Evolutionary conservation across 2,113 vertebrate species (phyloP).

Genomic region (Campylomormyrus tamandua): DNA sequence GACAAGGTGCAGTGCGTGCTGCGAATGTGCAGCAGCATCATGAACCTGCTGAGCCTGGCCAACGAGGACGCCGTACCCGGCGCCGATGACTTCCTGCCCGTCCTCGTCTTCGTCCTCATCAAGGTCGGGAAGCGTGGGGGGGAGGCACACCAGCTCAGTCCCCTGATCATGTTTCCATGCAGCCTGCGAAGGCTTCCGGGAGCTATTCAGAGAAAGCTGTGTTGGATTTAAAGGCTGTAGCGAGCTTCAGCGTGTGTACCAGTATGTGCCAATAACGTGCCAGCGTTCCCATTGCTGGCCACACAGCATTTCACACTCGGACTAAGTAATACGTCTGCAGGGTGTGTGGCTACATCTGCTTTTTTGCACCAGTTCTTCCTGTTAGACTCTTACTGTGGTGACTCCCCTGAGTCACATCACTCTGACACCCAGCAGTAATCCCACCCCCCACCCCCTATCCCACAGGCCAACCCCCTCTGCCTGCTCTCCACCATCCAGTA

Average conservation of each 20-base stretch:
- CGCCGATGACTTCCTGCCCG: slow-evolving; percentile 94
- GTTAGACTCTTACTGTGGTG: neutral
- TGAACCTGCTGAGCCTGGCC: slow-evolving; percentile 96
- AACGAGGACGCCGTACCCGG: slow-evolving; percentile 93
- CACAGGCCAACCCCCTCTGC: slow-evolving; percentile 94
- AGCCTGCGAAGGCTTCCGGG: neutral
- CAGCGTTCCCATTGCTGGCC: neutral
- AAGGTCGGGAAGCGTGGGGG: slow-evolving; percentile 61
- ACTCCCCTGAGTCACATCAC: neutral
- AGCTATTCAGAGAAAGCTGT: neutral
- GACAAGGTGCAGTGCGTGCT: slow-evolving; percentile 97
- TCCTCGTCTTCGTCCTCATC: slow-evolving; percentile 93
- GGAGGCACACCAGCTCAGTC: no score
- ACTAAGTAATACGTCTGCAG: neutral
- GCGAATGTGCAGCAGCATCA: slow-evolving; percentile 96
- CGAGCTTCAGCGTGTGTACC: neutral
- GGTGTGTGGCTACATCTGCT: neutral
- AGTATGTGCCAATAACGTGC: neutral
- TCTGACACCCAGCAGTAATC: neutral
- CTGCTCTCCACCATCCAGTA: slow-evolving; percentile 98
- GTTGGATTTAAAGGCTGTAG: neutral
- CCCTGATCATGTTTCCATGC: neutral
- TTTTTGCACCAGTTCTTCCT: neutral
- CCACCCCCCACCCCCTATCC: slow-evolving; percentile 8
- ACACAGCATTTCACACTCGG: neutral